Conservation (phyloP, 2,888 invertebrate genomes). For the Cryptus armator region DNA sequence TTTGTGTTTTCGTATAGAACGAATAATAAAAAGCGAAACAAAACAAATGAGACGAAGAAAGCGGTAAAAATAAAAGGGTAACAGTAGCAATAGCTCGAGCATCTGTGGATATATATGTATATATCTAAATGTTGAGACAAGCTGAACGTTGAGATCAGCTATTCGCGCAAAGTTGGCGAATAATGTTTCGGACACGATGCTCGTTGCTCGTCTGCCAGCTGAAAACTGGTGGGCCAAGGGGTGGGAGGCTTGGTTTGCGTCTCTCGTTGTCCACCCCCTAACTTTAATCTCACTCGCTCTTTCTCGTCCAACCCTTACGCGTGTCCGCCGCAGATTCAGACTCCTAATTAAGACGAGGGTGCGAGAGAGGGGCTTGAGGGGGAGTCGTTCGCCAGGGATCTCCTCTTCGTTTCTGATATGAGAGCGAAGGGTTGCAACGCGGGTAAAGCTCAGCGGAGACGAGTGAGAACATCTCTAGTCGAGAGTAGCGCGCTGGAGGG, state of each 20-base stretch:
- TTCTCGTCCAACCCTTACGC: slow-evolving; percentile 84
- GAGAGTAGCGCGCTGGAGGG: slow-evolving; percentile 77
- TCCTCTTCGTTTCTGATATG: slow-evolving; percentile 10
- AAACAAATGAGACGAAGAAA: slow-evolving; percentile 50
- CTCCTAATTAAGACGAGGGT: slow-evolving; percentile 94
- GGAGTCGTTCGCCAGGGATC: slow-evolving; percentile 56
- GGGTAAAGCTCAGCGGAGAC: slow-evolving; percentile 2
- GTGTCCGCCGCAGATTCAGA: slow-evolving; percentile 94
- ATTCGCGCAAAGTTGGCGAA: slow-evolving; percentile 80
- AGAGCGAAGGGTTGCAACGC: slow-evolving; percentile 56
- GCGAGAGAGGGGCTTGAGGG: slow-evolving; percentile 81
- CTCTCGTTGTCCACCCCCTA: slow-evolving; percentile 58
- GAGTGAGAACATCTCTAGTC: slow-evolving; percentile 63
- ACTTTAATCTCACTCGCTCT: slow-evolving; percentile 67
- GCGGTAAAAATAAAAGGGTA: slow-evolving; percentile 9
- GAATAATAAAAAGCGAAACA: slow-evolving; percentile 42
- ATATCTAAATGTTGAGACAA: not conserved
- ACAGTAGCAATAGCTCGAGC: not conserved
- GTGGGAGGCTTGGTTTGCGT: slow-evolving; percentile 52
- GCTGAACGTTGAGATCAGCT: slow-evolving; percentile 9
- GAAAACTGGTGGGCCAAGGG: slow-evolving; percentile 24
- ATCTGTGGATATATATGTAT: not conserved
- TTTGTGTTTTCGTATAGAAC: slow-evolving; percentile 11
- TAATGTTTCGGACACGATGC: slow-evolving; percentile 85
- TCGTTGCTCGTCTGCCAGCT: slow-evolving; percentile 64